These are phyloP conservation scores for Lamellibrachia satsuma DNA, from an alignment of 2,888 invertebrate genomes.

Conservation along the genomic window DNA sequence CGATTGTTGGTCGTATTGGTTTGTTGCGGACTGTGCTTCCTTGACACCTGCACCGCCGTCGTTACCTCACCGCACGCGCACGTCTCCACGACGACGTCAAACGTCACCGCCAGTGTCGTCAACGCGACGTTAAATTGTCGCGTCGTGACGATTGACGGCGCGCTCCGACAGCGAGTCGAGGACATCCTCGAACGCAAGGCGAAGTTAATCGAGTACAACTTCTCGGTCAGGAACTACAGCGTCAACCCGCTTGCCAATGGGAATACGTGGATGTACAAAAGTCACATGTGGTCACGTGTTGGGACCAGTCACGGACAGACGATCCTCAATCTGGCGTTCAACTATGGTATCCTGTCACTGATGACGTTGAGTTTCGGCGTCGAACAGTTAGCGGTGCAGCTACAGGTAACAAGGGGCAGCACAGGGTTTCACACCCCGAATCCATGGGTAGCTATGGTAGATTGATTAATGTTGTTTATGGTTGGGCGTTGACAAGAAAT, in stretches of 20 bases:
- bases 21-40: not conserved
- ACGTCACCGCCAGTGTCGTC: not conserved
- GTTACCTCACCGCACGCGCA: not conserved
- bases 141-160: not conserved
- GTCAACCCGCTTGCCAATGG: constrained; percentile 28
- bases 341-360: constrained; percentile 60
- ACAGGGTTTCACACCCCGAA: not conserved
- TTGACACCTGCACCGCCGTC: not conserved
- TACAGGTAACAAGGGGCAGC: not conserved
- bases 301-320: constrained; percentile 54
- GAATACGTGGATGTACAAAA: constrained; percentile 31
- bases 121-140: not conserved
- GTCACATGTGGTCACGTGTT: constrained; percentile 38
- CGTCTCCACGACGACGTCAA: not conserved
- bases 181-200: constrained; percentile 23
- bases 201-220: constrained; percentile 34
- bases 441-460: too few relatives aligned
- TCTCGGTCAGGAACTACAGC: constrained; percentile 26
- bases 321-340: constrained; percentile 58
- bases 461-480: too few relatives aligned
- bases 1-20: not conserved
- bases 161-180: not conserved
- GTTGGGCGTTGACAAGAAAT: too few relatives aligned
- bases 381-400: constrained; percentile 32
- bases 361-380: constrained; percentile 61